Percentiles rank a stretch among this genome's conserved stretches.
phyloP scores from a whole-genome alignment of 2,797 vertebrate genomes.

The Cyclura pinguis region DNA sequence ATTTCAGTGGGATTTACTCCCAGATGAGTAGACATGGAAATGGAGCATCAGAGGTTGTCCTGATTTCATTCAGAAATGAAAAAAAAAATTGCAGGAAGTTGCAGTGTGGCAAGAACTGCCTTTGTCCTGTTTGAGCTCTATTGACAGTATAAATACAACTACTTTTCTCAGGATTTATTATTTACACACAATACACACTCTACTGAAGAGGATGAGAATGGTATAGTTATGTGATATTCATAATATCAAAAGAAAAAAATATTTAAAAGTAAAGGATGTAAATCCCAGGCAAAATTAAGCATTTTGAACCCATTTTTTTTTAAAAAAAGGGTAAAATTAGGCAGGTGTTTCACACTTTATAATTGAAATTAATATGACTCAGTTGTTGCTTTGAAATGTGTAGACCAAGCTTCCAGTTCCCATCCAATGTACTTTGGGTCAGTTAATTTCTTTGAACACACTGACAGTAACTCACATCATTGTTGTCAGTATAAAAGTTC shows the following conservation, averaged over 20 bases:
- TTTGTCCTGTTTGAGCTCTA: neutral
- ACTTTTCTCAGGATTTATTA: neutral
- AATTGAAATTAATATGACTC: too few species aligned
- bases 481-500: neutral
- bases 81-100: neutral
- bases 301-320: neutral
- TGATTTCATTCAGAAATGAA: neutral
- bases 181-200: neutral
- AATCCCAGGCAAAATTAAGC: neutral
- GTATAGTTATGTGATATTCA: neutral
- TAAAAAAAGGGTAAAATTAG: neutral
- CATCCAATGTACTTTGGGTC: neutral
- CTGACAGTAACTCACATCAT: neutral
- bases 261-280: neutral
- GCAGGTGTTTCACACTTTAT: too few species aligned
- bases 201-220: neutral
- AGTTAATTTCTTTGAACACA: neutral
- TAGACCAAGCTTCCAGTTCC: neutral
- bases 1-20: neutral
- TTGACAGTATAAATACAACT: neutral
- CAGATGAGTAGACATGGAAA: neutral
- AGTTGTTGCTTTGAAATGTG: too few species aligned
- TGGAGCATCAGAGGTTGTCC: neutral
- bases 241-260: neutral
- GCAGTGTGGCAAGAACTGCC: neutral